Percentiles rank a stretch among this genome's conserved stretches.
phyloP scores from a whole-genome alignment of 2,797 vertebrate species.

The Sternarchorhynchus goeldii region DNA sequence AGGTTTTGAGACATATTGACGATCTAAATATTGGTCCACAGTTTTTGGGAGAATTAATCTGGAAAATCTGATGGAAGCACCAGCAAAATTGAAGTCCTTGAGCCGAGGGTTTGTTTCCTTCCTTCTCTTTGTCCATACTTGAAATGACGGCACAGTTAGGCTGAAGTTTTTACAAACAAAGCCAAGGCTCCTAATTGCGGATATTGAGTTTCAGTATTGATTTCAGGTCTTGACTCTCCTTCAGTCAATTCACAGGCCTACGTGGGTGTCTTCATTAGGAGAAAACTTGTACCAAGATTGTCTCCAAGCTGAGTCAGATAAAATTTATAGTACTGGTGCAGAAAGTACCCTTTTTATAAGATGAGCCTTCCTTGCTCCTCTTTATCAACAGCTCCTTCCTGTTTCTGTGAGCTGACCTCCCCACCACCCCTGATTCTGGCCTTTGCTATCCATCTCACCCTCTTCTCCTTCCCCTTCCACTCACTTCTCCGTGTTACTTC shows the following conservation, averaged over 20 bases:
- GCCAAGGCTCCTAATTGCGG: constrained; percentile 29
- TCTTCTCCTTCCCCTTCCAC: neutral
- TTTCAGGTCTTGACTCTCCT: constrained; percentile 22
- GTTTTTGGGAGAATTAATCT: neutral
- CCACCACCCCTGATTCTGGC: constrained; percentile 1
- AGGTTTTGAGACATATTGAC: too few species aligned
- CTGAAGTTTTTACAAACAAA: neutral
- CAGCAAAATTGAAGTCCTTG: too few species aligned
- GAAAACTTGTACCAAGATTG: constrained; percentile 27
- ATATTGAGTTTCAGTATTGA: constrained; percentile 46
- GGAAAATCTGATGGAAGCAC: neutral
- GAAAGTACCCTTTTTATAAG: constrained; percentile 19
- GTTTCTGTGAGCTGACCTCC: constrained; percentile 18
- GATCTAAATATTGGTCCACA: too few species aligned
- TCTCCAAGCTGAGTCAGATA: constrained; percentile 19
- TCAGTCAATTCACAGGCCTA: constrained; percentile 32
- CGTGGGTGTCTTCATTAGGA: constrained; percentile 42
- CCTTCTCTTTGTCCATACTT: neutral
- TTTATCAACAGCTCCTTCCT: neutral
- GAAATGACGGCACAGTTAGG: constrained; percentile 17
- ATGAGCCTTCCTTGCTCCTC: neutral
- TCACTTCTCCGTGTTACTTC: neutral
- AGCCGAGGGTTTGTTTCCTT: neutral
- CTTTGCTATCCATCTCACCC: neutral
- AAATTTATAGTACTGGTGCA: constrained; percentile 29